Evolutionary conservation across 2,113 vertebrate species (phyloP).

Genomic region (Anser brachyrhynchus): DNA sequence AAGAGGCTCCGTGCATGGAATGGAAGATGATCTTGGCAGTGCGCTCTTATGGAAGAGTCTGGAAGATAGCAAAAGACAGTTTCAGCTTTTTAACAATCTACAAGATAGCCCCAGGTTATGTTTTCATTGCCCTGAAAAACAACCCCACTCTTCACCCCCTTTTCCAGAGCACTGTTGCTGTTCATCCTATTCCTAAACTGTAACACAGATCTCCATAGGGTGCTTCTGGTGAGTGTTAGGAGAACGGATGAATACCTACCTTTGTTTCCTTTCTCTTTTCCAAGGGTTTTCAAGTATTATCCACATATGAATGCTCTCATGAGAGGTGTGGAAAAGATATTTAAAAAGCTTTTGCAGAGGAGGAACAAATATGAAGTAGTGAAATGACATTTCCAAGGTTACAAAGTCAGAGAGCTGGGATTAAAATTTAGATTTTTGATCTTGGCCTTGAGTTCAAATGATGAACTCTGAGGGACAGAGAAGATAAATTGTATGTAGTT

Average conservation of each 20-base stretch:
- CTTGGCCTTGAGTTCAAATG: neutral
- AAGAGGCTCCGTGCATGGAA: neutral
- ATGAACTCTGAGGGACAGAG: neutral
- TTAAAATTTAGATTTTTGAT: conserved; percentile 1
- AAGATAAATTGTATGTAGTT: neutral
- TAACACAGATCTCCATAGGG: neutral
- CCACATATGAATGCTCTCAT: neutral
- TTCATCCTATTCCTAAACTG: neutral
- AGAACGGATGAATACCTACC: neutral
- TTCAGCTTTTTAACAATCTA: neutral
- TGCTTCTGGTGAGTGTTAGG: neutral
- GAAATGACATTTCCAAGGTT: neutral
- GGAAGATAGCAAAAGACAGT: neutral
- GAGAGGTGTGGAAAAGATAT: neutral
- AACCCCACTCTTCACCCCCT: neutral
- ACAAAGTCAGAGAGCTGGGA: neutral
- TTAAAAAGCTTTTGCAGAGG: neutral
- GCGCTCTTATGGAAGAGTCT: neutral
- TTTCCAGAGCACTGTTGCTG: neutral
- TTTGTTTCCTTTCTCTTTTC: neutral
- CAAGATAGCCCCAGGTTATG: neutral
- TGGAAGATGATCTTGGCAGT: neutral
- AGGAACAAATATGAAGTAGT: neutral
- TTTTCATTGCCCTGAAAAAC: neutral
- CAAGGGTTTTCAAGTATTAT: neutral